Conservation (phyloP, 2,113 vertebrate genomes). For the Microcebus griseorufus region DNA sequence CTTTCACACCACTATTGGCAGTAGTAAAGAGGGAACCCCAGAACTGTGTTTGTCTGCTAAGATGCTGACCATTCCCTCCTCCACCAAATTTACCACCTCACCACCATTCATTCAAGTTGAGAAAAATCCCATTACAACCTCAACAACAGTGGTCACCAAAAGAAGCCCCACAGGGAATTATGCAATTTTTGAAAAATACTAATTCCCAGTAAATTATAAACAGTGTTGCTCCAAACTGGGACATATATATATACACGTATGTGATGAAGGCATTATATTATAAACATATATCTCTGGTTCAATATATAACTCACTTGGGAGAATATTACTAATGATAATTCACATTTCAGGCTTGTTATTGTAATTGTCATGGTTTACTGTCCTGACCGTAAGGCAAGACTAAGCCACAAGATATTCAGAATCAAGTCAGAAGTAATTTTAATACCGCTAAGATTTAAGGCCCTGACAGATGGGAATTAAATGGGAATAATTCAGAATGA, state of each 20-base stretch:
- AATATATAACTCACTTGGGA: not conserved
- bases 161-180: not conserved
- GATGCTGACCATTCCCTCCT: not conserved
- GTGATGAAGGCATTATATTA: not conserved
- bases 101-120: not conserved
- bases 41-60: not conserved
- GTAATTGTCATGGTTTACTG: not conserved
- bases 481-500: not conserved
- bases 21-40: fast-evolving
- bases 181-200: not conserved
- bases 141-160: not conserved
- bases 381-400: not conserved
- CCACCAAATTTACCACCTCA: not conserved
- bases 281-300: not conserved
- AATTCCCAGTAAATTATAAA: not conserved
- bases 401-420: not conserved
- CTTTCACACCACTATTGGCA: not conserved
- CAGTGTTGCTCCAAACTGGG: not conserved
- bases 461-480: not conserved
- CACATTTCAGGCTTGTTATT: not conserved
- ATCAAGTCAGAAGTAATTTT: slow-evolving; percentile 11
- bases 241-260: not conserved
- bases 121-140: not conserved
- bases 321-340: not conserved
- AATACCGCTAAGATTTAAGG: not conserved